phyloP scores from a whole-genome alignment of 2,888 invertebrate species.

The Xestoiulus laeticollis region DNA sequence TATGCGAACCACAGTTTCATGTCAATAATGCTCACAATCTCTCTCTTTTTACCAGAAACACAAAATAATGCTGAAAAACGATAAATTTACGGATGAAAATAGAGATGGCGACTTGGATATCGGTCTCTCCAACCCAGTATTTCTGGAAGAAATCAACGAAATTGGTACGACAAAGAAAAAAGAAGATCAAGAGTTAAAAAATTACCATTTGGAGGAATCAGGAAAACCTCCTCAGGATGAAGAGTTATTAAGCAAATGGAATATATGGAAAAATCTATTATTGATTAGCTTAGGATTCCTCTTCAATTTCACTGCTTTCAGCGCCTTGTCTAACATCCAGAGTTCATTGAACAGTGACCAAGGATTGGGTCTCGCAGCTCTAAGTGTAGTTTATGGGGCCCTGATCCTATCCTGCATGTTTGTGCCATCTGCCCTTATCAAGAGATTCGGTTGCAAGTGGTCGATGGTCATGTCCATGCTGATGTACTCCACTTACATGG shows the following conservation, averaged over 20 bases:
- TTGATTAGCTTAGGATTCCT: slow-evolving; percentile 53
- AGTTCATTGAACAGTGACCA: slow-evolving; percentile 54
- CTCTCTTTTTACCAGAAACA: background rate
- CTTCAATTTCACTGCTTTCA: slow-evolving; percentile 53
- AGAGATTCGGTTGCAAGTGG: slow-evolving; percentile 95
- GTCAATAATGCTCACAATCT: background rate
- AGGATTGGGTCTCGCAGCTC: slow-evolving; percentile 51
- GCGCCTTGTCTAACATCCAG: slow-evolving; percentile 53
- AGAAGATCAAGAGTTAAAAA: background rate
- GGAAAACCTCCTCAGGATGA: background rate
- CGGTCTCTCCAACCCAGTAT: slow-evolving; percentile 5
- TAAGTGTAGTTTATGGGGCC: slow-evolving; percentile 51
- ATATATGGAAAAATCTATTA: slow-evolving; percentile 46
- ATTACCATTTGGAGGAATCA: background rate
- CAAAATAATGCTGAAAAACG: background rate
- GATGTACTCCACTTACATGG: slow-evolving; percentile 94
- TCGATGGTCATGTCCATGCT: slow-evolving; percentile 91
- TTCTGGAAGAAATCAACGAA: background rate
- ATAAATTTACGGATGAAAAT: background rate
- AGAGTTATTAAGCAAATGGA: background rate
- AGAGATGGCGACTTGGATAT: background rate
- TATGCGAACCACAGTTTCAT: background rate
- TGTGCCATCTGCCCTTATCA: slow-evolving; percentile 91
- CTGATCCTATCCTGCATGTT: slow-evolving; percentile 92
- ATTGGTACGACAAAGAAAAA: background rate